Evolutionary conservation across 2,888 invertebrate genomes (phyloP), one percentile per base, ranked within the genome.

Genomic region (Rosalia funebris): DNA sequence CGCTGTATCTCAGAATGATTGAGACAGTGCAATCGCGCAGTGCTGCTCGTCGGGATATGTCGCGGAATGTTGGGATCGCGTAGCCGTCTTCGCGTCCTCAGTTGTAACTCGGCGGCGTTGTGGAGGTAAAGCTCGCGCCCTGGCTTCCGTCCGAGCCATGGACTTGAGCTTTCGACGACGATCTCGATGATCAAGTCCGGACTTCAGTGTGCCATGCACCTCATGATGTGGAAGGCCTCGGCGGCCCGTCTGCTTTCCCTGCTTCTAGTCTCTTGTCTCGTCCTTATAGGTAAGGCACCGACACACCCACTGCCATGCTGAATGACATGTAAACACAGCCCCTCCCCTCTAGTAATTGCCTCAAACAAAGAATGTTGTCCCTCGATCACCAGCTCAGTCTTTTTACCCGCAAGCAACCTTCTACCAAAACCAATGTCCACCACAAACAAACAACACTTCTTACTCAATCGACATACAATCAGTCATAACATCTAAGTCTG

Each of bases 251-350:
- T 75, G 68, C 72, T 79, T 69, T 73, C 74, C 66, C 70, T 79
- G 66, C 69, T 80, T 68, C 67, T 80, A 71, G 70, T 79, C 70
- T 76, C 77, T 70, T 77, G 75, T 71, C 74, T 80, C 71, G 75
- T 79, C 71, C 72, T 75, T 66, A 75, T 79, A 76, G 81, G 81
- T 81, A 79, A 78, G 75, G 52, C 59, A 65, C 71, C 72, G 80
- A 76, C 81, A 81, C 81, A 79, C 80, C 80, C 81, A 79, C 79
- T 72, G 68, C 70, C 76, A 77, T 73, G 76, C 76, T 75, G 75
- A 73, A 69, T 72, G 75, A 75, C 77, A 80, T 80, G 81, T 81
- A 81, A 81, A 81, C 81, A 81, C 72, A 75, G 80, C 80, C 80
- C 81, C 80, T 81, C 81, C 80, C 81, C 80, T 78, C 73, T 71